Evolutionary conservation across 2,113 vertebrate genomes (phyloP).

Genomic region (Pseudorasbora parva): DNA sequence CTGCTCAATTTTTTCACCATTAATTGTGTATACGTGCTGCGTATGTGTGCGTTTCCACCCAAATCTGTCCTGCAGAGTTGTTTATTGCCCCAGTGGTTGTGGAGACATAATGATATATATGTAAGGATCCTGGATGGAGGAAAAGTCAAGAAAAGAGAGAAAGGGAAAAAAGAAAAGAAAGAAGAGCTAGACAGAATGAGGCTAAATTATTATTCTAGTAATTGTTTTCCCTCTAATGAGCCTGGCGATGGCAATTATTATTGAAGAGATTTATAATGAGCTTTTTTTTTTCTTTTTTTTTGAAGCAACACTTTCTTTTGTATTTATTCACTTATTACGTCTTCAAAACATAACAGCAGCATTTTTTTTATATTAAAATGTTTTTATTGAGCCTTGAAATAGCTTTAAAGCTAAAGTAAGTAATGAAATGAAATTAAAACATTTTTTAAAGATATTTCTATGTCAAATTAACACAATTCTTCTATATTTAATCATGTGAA

Average conservation of each 20-base stretch:
- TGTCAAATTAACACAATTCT: background rate
- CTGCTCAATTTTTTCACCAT: conserved; percentile 59
- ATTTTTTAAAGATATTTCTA: background rate
- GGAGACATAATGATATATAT: conserved; percentile 77
- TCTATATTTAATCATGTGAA: background rate
- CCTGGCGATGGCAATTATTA: background rate
- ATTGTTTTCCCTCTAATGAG: background rate
- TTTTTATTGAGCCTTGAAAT: background rate
- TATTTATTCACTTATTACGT: background rate
- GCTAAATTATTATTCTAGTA: conserved; percentile 27
- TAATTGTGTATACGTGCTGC: conserved; percentile 59
- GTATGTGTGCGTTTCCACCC: conserved; percentile 66
- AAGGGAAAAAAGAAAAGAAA: background rate
- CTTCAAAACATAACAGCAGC: background rate
- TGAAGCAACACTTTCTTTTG: background rate
- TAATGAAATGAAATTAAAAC: background rate
- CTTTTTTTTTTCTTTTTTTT: background rate
- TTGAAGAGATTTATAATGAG: background rate
- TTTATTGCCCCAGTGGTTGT: conserved; percentile 76
- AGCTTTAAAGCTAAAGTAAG: background rate
- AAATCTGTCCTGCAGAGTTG: conserved; percentile 67
- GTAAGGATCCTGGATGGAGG: conserved; percentile 62
- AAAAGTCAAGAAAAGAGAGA: conserved; percentile 46
- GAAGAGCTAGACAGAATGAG: conserved; percentile 14
- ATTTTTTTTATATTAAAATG: no score